phyloP scores from a whole-genome alignment of 1,140 invertebrate species.

The Pseudomyrmex sp. region DNA sequence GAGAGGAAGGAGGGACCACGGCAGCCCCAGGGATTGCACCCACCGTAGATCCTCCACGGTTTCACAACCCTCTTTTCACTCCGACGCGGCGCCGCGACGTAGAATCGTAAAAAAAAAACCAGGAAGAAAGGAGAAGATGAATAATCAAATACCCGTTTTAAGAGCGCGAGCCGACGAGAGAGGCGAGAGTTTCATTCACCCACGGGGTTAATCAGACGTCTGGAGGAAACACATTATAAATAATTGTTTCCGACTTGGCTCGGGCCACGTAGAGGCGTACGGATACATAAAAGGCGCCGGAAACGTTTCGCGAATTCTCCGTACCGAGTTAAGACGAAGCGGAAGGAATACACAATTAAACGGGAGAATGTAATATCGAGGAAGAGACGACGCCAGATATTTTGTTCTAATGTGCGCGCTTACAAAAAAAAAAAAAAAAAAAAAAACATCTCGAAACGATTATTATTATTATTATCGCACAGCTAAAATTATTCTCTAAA shows the following conservation, averaged over 20 bases:
- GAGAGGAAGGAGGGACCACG: slow-evolving; percentile 49
- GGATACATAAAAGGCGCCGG: slow-evolving; percentile 19
- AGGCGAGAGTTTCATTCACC: slow-evolving; percentile 56
- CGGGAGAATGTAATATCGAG: slow-evolving; percentile 22
- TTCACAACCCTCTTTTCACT: slow-evolving; percentile 73
- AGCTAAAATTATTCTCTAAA: no score
- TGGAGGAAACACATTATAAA: slow-evolving; percentile 64
- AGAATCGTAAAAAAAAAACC: slow-evolving; percentile 38
- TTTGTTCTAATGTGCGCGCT: not conserved
- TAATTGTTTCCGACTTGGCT: slow-evolving; percentile 59
- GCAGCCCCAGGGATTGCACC: slow-evolving; percentile 72
- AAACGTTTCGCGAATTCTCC: slow-evolving; percentile 44
- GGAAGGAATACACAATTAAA: slow-evolving; percentile 25
- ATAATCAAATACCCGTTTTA: slow-evolving; percentile 71
- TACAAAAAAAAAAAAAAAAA: not conserved
- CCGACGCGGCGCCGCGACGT: slow-evolving; percentile 31
- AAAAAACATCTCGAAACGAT: no score
- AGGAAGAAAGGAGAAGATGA: slow-evolving; percentile 61
- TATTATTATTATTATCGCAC: no score
- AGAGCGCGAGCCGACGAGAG: slow-evolving; percentile 5
- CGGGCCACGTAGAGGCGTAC: slow-evolving; percentile 20
- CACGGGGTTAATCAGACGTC: slow-evolving; percentile 62
- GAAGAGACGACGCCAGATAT: not conserved
- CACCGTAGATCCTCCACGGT: slow-evolving; percentile 66
- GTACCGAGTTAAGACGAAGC: not conserved